Evolutionary conservation across 2,888 invertebrate species (phyloP), one percentile per base, ranked within the genome.

Genomic region (Drosophila emarginata): DNA sequence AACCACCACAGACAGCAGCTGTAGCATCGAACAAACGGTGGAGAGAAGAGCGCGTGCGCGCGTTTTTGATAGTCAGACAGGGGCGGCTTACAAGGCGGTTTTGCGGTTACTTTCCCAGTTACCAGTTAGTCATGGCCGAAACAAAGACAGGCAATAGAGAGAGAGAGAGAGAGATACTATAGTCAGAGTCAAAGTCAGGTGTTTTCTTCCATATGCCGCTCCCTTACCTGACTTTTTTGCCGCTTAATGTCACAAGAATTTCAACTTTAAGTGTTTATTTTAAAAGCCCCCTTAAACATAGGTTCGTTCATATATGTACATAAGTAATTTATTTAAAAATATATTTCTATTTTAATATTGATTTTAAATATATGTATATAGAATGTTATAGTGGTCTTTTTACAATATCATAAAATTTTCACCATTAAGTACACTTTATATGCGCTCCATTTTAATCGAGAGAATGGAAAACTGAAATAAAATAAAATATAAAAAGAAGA

Each of bases 1-100:
- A 53, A 52, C 61, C 51, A 52, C 71, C 23, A 40, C 51, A 45
- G 15, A 26, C 26, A 54, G 60, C 72, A 72, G 73, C 72, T 67
- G 62, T 68, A 28, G 51, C 32, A 32, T 9, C 9, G 32, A 32
- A 45, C 69, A 58, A 53, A 39, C 57, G 45, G 36, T 28, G 61
- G 40, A 58, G 59, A 67, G 78, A 72, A 74, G 78, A 83, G 86
- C 88, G 87, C 82, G 62, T 80, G 82, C 88, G 88, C 84, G 81
- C 88, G 77, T 85, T 85, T 83, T 69, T 60, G 32, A 65, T 50
- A 60, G 61, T 21, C 26, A 63, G 77, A 61, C 58, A 58, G 69
- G 57, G 64, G 63, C 76, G 65, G 56, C 26, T 67, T 80, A 61
- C 75, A 73, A 58, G 40, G 67, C 72, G 51, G 61, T 45, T 45